Evolutionary conservation across 2,797 vertebrate genomes (phyloP), one percentile per base, ranked within the genome.

Genomic region (Delichon dasypus): DNA sequence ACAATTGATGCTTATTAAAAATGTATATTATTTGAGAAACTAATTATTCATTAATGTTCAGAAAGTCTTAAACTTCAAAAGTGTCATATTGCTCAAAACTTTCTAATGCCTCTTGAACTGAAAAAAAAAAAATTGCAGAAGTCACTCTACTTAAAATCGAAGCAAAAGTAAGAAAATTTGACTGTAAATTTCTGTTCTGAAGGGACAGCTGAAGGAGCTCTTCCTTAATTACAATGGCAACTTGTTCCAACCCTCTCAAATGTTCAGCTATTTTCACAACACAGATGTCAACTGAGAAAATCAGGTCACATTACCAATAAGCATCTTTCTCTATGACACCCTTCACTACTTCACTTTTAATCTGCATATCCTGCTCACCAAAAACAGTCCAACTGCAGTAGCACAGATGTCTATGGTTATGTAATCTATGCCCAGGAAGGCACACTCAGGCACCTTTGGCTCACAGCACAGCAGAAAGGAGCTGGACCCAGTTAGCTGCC

Each of bases 371-470:
- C 13, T 57, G 26, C 44, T 57, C 38, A 50, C 45, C 21, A 32
- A 47, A 76, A 76, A 1, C 30, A 25, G 19, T 19, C 44, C 54
- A 13, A 13, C 3, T 14, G 45, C 57, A 62, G 55, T 5, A 27
- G 27, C 21, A 27, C 21, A 58, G 48, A 30, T n/a, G n/a, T 47
- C 60, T 54, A 26, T 1, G n/a, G 21, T 10, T 10, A 26, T n/a
- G 53, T 9, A 30, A 14, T 72, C 68, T 27, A 27, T 26, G 19
- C 26, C 34, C 42, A 29, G 45, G 25, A 64, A 23, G 13, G 50
- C 17, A 60, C 27, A 10, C 3, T 22, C 21, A 2, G 27, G 14
- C 48, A 45, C 1, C 0, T 57, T 48, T 64, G 61, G 22, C 3
- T 1, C 45, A 19, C 16, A 48, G 34, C 66, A 57, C 1, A 2